phyloP scores from a whole-genome alignment of 53 echinoderm and acorn worm species.

The Holothuria leucospilota region DNA sequence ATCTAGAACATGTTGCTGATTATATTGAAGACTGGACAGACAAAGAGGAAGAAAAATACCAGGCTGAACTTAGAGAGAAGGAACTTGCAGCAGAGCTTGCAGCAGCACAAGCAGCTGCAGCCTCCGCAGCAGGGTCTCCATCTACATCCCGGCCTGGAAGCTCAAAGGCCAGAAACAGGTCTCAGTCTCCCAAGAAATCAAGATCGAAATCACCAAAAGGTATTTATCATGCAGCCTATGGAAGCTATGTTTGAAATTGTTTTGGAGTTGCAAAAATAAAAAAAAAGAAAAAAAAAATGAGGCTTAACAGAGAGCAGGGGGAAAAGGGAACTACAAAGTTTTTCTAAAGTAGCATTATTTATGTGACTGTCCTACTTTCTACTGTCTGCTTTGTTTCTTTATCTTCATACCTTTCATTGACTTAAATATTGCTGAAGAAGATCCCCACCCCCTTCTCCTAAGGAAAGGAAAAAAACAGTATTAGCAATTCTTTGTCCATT shows the following conservation, averaged over 20 bases:
- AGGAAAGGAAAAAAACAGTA: too few species aligned
- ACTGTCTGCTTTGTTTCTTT: too few species aligned
- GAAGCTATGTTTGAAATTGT: not conserved
- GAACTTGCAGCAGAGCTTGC: conserved; percentile 78
- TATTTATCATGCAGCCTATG: not conserved
- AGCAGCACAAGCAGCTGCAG: conserved; percentile 56
- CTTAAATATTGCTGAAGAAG: too few species aligned
- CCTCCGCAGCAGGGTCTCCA: conserved; percentile 67
- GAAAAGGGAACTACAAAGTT: too few species aligned
- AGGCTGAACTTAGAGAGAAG: conserved; percentile 73
- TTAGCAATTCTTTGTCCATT: too few species aligned
- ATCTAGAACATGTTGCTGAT: conserved; percentile 92
- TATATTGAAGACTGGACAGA: conserved; percentile 77
- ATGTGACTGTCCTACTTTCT: too few species aligned
- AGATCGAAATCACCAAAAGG: conserved; percentile 98
- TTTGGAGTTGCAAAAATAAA: not conserved
- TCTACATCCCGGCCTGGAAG: conserved; percentile 79
- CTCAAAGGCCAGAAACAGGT: conserved; percentile 77
- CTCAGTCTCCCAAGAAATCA: conserved; percentile 90
- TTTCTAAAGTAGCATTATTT: too few species aligned
- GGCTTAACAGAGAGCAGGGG: too few species aligned
- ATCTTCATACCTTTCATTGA: too few species aligned
- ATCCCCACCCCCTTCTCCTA: too few species aligned
- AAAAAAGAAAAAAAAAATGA: too few species aligned
- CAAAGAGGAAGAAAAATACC: conserved; percentile 82